Conservation (phyloP, 64 coral and sea anemone genomes). For the Montipora efflorescens region DNA sequence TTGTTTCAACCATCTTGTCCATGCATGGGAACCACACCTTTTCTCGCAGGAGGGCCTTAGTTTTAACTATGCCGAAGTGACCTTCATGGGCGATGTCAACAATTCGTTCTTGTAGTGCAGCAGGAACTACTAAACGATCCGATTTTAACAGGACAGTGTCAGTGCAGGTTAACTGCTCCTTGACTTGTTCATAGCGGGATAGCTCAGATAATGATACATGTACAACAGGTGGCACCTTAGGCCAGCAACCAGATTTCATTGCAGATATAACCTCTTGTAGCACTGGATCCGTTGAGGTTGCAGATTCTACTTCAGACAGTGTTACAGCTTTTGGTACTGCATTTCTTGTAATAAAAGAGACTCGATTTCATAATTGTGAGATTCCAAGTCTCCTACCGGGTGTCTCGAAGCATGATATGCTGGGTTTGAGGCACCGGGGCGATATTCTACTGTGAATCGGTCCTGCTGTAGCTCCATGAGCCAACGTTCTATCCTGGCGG, state of each 20-base stretch:
- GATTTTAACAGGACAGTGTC: slow-evolving; percentile 42
- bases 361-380: no score
- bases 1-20: slow-evolving; percentile 19
- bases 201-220: slow-evolving; percentile 31
- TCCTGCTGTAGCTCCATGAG: no score
- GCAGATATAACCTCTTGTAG: not conserved
- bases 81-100: slow-evolving; percentile 57
- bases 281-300: slow-evolving; percentile 58
- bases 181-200: slow-evolving; percentile 51
- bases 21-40: slow-evolving; percentile 42
- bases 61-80: slow-evolving; percentile 35
- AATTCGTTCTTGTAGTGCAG: slow-evolving; percentile 13
- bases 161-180: not conserved
- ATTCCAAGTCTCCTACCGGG: no score
- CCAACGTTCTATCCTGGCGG: not conserved
- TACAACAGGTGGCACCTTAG: slow-evolving; percentile 19
- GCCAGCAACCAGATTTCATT: slow-evolving; percentile 48
- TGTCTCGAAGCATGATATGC: no score
- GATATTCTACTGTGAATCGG: no score
- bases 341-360: no score
- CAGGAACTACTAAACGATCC: slow-evolving; percentile 51
- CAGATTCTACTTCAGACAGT: slow-evolving; percentile 31
- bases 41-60: slow-evolving; percentile 26
- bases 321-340: no score
- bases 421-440: no score